Percentiles rank a stretch among this genome's conserved stretches.
These are phyloP conservation scores for Dermatemys mawii DNA, from an alignment of 2,113 vertebrate genomes.

Conservation along the genomic window DNA sequence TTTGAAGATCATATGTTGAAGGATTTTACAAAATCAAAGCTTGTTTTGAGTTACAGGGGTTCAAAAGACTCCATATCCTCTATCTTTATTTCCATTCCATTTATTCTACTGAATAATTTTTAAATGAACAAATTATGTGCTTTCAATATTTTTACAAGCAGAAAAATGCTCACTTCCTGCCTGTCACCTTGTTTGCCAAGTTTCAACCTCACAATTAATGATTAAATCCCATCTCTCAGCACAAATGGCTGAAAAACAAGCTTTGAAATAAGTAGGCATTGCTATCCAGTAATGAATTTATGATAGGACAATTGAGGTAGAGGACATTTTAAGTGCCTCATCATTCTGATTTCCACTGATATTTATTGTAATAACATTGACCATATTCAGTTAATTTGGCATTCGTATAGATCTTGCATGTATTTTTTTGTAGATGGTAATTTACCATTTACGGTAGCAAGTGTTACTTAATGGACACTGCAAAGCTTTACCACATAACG, in stretches of 20 bases:
- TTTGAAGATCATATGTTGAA: not conserved
- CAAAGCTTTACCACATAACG: slow-evolving; percentile 18
- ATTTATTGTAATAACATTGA: slow-evolving; percentile 52
- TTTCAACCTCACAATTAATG: not conserved
- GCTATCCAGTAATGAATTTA: slow-evolving; percentile 38
- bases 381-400: slow-evolving; percentile 51
- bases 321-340: slow-evolving; percentile 40
- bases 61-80: not conserved
- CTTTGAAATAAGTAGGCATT: slow-evolving; percentile 46
- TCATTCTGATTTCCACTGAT: slow-evolving; percentile 50
- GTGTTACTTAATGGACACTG: slow-evolving; percentile 39
- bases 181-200: slow-evolving; percentile 5
- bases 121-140: not conserved
- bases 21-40: not conserved
- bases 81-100: not conserved
- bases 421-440: slow-evolving; percentile 61
- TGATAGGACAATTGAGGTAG: slow-evolving; percentile 1
- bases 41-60: accelerated
- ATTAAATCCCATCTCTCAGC: slow-evolving; percentile 33
- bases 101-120: not conserved
- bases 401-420: slow-evolving; percentile 36
- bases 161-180: not conserved
- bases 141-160: not conserved
- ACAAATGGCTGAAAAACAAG: slow-evolving; percentile 13
- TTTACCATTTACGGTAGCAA: slow-evolving; percentile 62